phyloP scores from a whole-genome alignment of 2,888 invertebrate species.

The Aphidius colemani region DNA sequence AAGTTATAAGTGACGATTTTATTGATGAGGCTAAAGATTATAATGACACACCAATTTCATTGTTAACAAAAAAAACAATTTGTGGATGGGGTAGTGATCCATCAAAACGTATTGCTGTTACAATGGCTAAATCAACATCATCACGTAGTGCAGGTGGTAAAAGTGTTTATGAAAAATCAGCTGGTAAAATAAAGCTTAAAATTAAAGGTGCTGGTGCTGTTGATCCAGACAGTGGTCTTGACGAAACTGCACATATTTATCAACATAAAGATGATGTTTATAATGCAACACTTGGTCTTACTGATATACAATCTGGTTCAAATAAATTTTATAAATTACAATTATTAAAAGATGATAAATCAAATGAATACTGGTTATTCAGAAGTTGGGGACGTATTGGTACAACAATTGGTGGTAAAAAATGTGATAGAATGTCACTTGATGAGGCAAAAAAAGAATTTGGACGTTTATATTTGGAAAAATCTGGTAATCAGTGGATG shows the following conservation, averaged over 20 bases:
- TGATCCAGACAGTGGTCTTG: conserved; percentile 87
- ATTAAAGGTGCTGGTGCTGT: conserved; percentile 86
- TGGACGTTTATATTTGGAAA: conserved; percentile 70
- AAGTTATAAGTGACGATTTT: conserved; percentile 80
- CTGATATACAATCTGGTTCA: conserved; percentile 83
- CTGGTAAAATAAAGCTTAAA: conserved; percentile 70
- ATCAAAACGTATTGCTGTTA: conserved; percentile 62
- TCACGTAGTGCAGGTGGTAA: conserved; percentile 60
- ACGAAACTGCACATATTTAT: conserved; percentile 80
- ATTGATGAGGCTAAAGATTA: conserved; percentile 70
- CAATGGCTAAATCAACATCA: conserved; percentile 64
- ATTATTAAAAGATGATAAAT: conserved; percentile 76
- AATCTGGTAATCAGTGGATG: conserved; percentile 82
- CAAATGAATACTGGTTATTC: conserved; percentile 76
- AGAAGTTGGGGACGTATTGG: conserved; percentile 97
- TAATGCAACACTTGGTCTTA: conserved; percentile 80
- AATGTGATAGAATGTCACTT: conserved; percentile 64
- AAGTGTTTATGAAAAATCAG: conserved; percentile 65
- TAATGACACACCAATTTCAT: conserved; percentile 67
- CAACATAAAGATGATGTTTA: conserved; percentile 67
- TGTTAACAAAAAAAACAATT: conserved; percentile 75
- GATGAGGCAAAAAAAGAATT: conserved; percentile 70
- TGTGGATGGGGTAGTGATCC: conserved; percentile 84
- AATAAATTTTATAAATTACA: conserved; percentile 97
- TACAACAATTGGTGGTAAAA: conserved; percentile 83